A percentile compares a stretch with the other conserved stretches of the same genome.
phyloP scores from a whole-genome alignment of 2,888 invertebrate genomes.

The Aricia artaxerxes region DNA sequence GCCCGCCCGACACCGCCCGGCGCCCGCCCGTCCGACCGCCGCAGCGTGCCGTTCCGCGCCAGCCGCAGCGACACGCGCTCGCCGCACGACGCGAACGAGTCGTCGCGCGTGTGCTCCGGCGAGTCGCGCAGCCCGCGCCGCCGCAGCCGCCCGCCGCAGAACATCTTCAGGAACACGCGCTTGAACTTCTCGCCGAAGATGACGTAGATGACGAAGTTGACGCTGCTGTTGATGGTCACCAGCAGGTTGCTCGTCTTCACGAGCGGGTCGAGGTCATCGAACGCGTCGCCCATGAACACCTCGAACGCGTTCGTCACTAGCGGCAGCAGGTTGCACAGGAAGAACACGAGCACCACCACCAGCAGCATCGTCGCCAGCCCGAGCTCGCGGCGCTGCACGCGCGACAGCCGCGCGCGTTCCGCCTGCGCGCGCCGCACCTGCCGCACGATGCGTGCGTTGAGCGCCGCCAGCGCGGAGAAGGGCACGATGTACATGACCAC shows the following conservation, averaged over 20 bases:
- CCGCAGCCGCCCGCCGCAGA: constrained; percentile 83
- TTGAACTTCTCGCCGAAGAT: constrained; percentile 99
- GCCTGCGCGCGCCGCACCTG: constrained; percentile 94
- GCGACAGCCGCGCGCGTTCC: constrained; percentile 93
- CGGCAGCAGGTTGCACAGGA: constrained; percentile 94
- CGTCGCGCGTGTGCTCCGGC: constrained; percentile 86
- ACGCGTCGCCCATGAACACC: constrained; percentile 81
- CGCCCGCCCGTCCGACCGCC: constrained; percentile 54
- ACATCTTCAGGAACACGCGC: constrained; percentile 89
- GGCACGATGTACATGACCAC: constrained; percentile 97
- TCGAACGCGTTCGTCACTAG: constrained; percentile 93
- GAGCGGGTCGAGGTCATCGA: constrained; percentile 81
- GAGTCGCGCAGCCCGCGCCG: constrained; percentile 81
- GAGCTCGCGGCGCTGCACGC: constrained; percentile 94
- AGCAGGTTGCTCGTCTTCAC: constrained; percentile 93
- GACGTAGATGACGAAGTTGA: constrained; percentile 98
- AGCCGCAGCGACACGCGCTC: constrained; percentile 86
- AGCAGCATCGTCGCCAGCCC: constrained; percentile 97
- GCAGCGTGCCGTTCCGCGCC: constrained; percentile 67
- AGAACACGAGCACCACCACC: constrained; percentile 96
- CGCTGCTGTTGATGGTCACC: constrained; percentile 97
- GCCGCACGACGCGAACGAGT: constrained; percentile 90
- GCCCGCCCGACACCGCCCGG: constrained; percentile 50
- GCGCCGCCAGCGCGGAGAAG: constrained; percentile 90
- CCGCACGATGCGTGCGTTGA: constrained; percentile 94